Evolutionary conservation across 2,113 vertebrate species (phyloP), one percentile per base, ranked within the genome.

Genomic region (Leiothrix lutea): DNA sequence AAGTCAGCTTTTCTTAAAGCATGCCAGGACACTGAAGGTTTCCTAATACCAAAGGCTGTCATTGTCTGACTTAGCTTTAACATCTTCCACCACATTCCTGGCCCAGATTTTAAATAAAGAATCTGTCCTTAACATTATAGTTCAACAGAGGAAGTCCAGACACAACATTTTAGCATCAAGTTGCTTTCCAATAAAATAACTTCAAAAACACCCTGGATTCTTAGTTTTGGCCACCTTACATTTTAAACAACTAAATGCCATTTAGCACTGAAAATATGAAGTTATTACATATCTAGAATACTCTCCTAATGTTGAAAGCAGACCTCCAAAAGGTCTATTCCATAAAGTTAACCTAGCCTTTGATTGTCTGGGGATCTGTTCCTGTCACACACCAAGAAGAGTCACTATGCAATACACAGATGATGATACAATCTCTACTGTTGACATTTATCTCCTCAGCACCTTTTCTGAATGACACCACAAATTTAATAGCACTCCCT

Each of bases 121-220:
- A 26, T 8, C 24, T 29, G 10, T 69, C 58, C 40, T 78, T 84
- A 36, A 31, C 14, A n/a, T 11, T 19, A 5, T 1, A 35, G 35
- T 15, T 51, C 24, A 81, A 18, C 10, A 54, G 25, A 67, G 2
- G 31, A 78, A 62, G 4, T 21, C 8, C 14, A 33, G 70, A 35
- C 22, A 9, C 1, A 62, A 14, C 3, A 9, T 11, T 53, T 31
- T 4, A n/a, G 12, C 7, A 56, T 28, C 4, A 33, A 26, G 8
- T 29, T 54, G 6, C 12, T 74, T 70, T 6, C 15, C 35, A 81
- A 15, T 12, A 29, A 60, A 56, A n/a, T 1, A 38, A 24, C 12
- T 35, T 35, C 3, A 12, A 42, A 65, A 67, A 0, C 40, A 53
- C 1, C 9, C 15, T 23, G 12, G 4, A 35, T 13, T 64, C 53